Conservation (phyloP, 2,797 vertebrate genomes). For the Argentina silus region DNA sequence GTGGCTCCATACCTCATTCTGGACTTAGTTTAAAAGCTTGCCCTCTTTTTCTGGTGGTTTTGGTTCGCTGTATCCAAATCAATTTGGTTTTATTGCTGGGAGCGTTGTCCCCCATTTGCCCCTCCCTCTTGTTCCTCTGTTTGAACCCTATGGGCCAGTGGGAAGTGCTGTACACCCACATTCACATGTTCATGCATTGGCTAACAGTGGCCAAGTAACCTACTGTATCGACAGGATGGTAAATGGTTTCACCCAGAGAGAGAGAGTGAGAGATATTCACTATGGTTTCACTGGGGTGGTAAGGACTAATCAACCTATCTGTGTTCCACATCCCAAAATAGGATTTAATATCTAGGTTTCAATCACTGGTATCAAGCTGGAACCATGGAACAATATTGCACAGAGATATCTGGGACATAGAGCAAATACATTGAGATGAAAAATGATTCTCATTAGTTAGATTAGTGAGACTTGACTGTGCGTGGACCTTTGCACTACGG, state of each 20-base stretch:
- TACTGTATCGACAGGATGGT: background rate
- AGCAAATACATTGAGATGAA: too few species aligned
- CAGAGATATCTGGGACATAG: too few species aligned
- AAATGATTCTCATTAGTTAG: too few species aligned
- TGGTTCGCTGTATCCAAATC: conserved; percentile 1
- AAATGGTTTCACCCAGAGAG: background rate
- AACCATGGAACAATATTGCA: too few species aligned
- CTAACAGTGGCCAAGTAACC: background rate
- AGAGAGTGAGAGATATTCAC: too few species aligned
- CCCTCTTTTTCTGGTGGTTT: background rate
- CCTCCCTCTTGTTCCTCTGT: conserved; percentile 19
- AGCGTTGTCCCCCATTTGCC: background rate
- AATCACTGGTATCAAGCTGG: too few species aligned
- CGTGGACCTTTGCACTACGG: too few species aligned
- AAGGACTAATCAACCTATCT: too few species aligned
- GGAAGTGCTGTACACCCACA: background rate
- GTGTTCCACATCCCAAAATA: too few species aligned
- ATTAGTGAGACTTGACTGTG: too few species aligned
- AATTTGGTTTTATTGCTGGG: conserved; percentile 8
- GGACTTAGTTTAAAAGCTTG: background rate
- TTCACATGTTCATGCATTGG: conserved; percentile 22
- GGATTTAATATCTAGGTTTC: too few species aligned
- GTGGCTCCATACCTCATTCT: background rate
- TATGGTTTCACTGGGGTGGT: too few species aligned
- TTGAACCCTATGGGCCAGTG: conserved; percentile 25